A percentile compares a stretch with the other conserved stretches of the same genome.
These are phyloP conservation scores for Fulmarus glacialis DNA, from an alignment of 2,113 vertebrate genomes.

Conservation along the genomic window DNA sequence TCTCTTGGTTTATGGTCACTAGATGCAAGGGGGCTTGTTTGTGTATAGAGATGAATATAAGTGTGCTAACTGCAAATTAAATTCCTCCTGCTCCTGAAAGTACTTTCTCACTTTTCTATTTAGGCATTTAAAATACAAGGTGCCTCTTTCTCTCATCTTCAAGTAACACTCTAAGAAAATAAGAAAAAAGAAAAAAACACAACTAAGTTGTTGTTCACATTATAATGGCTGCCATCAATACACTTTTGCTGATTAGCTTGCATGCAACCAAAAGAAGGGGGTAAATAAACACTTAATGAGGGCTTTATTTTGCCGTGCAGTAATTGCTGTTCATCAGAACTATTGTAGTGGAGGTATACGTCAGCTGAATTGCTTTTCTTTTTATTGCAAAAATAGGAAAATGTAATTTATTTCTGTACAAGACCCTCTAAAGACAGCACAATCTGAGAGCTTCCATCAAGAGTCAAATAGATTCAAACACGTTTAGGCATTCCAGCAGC, in stretches of 20 bases:
- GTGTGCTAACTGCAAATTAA: background rate
- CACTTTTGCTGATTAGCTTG: constrained; percentile 23
- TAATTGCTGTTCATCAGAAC: background rate
- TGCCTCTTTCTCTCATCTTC: background rate
- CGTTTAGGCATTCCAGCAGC: constrained; percentile 39
- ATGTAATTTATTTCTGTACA: background rate
- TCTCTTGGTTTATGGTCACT: background rate
- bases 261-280: background rate
- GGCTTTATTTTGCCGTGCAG: background rate
- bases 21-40: background rate
- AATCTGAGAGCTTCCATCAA: background rate
- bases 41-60: background rate
- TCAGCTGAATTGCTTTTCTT: background rate
- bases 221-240: background rate
- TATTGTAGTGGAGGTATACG: background rate
- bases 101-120: background rate
- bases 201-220: background rate
- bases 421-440: background rate
- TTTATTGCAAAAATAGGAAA: background rate
- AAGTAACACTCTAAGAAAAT: background rate
- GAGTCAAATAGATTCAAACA: background rate
- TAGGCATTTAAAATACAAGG: background rate
- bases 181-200: background rate
- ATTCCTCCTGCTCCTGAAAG: background rate
- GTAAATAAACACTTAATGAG: constrained; percentile 36